A percentile compares a stretch with the other conserved stretches of the same genome.
These are phyloP conservation scores for Aurelia sp. DNA, from an alignment of 30 jellyfish, hydroid and myxozoan genomes.

Conservation along the genomic window DNA sequence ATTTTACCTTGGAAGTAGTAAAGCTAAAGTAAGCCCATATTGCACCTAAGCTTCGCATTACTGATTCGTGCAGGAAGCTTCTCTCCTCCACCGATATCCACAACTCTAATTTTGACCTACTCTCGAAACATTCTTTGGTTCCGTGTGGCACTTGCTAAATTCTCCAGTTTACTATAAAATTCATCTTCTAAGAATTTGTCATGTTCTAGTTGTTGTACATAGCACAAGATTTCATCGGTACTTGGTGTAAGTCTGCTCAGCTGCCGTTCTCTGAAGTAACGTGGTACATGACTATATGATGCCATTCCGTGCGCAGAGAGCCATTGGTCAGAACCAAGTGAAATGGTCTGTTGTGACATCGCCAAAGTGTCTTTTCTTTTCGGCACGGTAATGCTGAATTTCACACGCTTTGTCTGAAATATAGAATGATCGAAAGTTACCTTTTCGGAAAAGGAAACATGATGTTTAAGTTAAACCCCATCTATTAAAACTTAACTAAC, in stretches of 20 bases:
- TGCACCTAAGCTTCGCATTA: too few species aligned
- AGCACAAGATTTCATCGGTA: slow-evolving; percentile 46
- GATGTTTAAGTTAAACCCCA: too few species aligned
- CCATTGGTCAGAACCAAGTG: slow-evolving; percentile 69
- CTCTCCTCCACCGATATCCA: too few species aligned
- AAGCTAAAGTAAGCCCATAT: too few species aligned
- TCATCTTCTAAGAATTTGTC: slow-evolving; percentile 70
- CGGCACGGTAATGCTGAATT: slow-evolving; percentile 38
- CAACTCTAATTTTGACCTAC: not conserved
- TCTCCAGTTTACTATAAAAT: slow-evolving; percentile 56
- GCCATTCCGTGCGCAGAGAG: slow-evolving; percentile 28
- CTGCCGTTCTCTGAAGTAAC: slow-evolving; percentile 23
- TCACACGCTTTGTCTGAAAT: slow-evolving; percentile 55
- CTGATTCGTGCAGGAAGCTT: too few species aligned
- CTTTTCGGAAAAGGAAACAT: not conserved
- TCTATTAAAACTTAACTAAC: too few species aligned
- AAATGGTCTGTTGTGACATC: slow-evolving; percentile 62
- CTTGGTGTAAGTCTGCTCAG: slow-evolving; percentile 61
- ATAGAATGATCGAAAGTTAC: not conserved
- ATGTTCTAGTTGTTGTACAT: slow-evolving; percentile 56
- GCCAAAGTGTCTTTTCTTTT: slow-evolving; percentile 55
- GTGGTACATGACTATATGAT: slow-evolving; percentile 50
- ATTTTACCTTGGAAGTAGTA: too few species aligned
- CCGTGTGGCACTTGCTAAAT: slow-evolving; percentile 29
- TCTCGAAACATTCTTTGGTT: not conserved